Percentiles rank a stretch among this genome's conserved stretches.
phyloP scores from a whole-genome alignment of 2,888 invertebrate species.

The Chrysolina haemoptera region DNA sequence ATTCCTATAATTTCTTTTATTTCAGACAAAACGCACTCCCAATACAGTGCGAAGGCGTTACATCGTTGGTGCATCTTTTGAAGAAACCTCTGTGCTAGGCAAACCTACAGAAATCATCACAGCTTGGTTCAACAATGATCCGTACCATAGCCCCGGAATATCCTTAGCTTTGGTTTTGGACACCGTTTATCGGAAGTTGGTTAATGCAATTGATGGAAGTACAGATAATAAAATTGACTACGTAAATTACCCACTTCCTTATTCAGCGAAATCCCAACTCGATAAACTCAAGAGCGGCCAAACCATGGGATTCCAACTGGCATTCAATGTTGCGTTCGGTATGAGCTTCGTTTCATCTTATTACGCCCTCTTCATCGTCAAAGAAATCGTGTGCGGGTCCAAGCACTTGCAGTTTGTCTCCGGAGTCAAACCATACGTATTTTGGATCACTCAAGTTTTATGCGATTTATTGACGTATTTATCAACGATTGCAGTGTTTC shows the following conservation, averaged over 20 bases:
- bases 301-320: constrained; percentile 73
- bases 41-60: constrained; percentile 65
- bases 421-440: constrained; percentile 77
- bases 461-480: constrained; percentile 80
- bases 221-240: constrained; percentile 60
- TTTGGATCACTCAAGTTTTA: constrained; percentile 80
- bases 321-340: constrained; percentile 81
- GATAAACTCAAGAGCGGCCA: constrained; percentile 61
- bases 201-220: neutral
- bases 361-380: constrained; percentile 75
- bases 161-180: constrained; percentile 77
- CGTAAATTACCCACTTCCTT: constrained; percentile 80
- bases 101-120: constrained; percentile 66
- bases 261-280: constrained; percentile 72
- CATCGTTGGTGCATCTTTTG: constrained; percentile 75
- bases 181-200: constrained; percentile 72
- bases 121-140: constrained; percentile 86
- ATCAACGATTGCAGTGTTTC: constrained; percentile 72
- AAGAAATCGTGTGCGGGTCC: constrained; percentile 79
- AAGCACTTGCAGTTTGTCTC: constrained; percentile 83
- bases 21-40: constrained; percentile 59
- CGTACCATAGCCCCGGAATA: constrained; percentile 81
- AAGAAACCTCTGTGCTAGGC: neutral
- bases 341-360: constrained; percentile 80
- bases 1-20: too few relatives aligned